These are phyloP conservation scores for Geothlypis trichas DNA, from an alignment of 2,113 vertebrate genomes.

Conservation along the genomic window DNA sequence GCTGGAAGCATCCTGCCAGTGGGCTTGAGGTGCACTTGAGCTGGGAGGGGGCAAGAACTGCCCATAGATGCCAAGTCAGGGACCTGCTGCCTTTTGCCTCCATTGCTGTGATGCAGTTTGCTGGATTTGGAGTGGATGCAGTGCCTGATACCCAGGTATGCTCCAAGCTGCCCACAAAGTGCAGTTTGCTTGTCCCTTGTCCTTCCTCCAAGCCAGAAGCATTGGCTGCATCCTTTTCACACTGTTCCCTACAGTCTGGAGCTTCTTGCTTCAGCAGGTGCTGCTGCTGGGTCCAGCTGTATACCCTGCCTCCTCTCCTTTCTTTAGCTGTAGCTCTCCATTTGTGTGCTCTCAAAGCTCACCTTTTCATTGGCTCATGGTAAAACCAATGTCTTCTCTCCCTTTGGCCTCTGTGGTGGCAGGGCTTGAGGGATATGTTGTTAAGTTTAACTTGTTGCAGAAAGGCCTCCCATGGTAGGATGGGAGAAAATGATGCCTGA, in stretches of 20 bases:
- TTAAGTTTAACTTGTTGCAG: background rate
- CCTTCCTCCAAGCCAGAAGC: background rate
- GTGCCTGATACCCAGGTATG: background rate
- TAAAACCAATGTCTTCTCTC: conserved; percentile 51
- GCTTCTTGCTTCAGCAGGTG: background rate
- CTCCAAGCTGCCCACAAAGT: background rate
- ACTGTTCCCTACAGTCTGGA: background rate
- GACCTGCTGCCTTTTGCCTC: background rate
- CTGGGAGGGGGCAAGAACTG: background rate
- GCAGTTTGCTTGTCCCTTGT: background rate
- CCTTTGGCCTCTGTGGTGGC: background rate
- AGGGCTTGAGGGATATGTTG: background rate
- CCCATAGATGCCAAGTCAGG: accelerated
- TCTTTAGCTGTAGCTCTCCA: background rate
- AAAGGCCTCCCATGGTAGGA: background rate
- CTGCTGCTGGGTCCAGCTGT: conserved; percentile 27
- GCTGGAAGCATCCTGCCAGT: background rate
- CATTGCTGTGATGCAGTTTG: background rate
- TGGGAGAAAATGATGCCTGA: background rate
- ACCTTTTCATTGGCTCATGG: background rate
- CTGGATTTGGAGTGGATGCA: background rate
- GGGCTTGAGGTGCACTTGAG: accelerated
- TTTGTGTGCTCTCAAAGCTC: conserved; percentile 23
- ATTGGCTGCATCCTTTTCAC: background rate
- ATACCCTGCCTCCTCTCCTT: background rate